Evolutionary conservation across 2,888 invertebrate genomes (phyloP).

Genomic region (Rhagium mordax): DNA sequence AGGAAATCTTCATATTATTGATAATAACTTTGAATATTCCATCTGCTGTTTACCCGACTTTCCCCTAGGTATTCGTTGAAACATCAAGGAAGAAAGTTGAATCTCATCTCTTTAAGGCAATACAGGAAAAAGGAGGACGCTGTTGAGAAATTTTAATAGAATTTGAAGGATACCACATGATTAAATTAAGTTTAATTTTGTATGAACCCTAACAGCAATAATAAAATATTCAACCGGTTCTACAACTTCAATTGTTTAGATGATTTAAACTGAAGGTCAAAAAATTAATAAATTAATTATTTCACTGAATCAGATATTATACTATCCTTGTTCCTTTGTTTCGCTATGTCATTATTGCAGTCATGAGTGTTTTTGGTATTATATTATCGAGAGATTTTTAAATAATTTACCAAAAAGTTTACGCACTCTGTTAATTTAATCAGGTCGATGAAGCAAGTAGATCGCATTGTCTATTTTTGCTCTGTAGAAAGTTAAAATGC

Average conservation of each 20-base stretch:
- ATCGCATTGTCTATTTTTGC: constrained; percentile 10
- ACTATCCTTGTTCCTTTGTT: constrained; percentile 24
- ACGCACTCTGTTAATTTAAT: constrained; percentile 8
- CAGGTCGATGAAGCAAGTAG: constrained; percentile 22
- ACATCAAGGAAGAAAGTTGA: constrained; percentile 33
- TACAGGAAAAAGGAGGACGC: constrained; percentile 33
- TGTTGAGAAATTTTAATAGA: constrained; percentile 22
- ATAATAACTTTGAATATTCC: too few species aligned
- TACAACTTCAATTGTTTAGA: constrained; percentile 32
- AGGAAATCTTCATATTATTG: too few species aligned
- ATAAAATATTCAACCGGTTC: constrained; percentile 26
- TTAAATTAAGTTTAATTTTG: constrained; percentile 28
- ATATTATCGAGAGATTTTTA: neutral
- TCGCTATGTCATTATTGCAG: neutral
- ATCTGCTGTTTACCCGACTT: neutral
- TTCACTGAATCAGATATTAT: constrained; percentile 42
- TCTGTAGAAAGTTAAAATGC: constrained; percentile 1
- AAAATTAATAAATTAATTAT: constrained; percentile 47
- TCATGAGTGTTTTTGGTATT: constrained; percentile 7
- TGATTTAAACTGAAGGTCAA: constrained; percentile 45
- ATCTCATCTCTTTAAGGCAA: constrained; percentile 25
- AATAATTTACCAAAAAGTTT: neutral
- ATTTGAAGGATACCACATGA: constrained; percentile 33
- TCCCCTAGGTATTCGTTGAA: neutral
- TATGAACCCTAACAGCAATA: constrained; percentile 28